Percentiles rank a stretch among this genome's conserved stretches.
These are phyloP conservation scores for Heptranchias perlo DNA, from an alignment of 2,113 vertebrate species.

Conservation along the genomic window DNA sequence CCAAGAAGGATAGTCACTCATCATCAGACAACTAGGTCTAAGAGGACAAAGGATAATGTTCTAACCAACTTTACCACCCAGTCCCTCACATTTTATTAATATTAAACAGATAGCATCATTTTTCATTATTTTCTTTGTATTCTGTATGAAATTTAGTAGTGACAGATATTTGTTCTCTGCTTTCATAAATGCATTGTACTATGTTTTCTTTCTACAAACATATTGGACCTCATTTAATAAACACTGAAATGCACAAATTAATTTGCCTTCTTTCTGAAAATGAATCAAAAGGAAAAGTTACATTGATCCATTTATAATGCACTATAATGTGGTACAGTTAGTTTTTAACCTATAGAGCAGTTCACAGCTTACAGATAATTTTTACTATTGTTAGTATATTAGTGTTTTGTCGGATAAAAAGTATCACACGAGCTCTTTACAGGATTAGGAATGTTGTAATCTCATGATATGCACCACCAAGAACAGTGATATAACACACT, in stretches of 20 bases:
- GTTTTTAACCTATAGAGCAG: background rate
- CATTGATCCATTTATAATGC: background rate
- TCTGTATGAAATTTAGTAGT: background rate
- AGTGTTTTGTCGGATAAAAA: background rate
- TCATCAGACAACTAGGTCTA: background rate
- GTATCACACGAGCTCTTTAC: background rate
- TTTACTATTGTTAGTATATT: background rate
- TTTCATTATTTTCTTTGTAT: background rate
- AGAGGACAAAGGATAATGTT: background rate
- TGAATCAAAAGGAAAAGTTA: background rate
- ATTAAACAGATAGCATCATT: background rate
- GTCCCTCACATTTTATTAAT: background rate
- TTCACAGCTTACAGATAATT: background rate
- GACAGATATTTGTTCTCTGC: background rate
- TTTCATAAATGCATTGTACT: background rate
- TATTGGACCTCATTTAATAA: background rate
- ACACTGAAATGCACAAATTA: background rate
- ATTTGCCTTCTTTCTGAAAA: background rate
- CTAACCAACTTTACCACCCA: background rate
- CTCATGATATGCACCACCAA: background rate
- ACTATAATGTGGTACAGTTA: background rate
- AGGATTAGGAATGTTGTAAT: background rate
- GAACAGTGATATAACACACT: background rate
- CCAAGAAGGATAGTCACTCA: background rate
- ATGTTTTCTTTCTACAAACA: background rate